phyloP scores from a whole-genome alignment of 2,797 vertebrate species.

The Scarus forsteni region DNA sequence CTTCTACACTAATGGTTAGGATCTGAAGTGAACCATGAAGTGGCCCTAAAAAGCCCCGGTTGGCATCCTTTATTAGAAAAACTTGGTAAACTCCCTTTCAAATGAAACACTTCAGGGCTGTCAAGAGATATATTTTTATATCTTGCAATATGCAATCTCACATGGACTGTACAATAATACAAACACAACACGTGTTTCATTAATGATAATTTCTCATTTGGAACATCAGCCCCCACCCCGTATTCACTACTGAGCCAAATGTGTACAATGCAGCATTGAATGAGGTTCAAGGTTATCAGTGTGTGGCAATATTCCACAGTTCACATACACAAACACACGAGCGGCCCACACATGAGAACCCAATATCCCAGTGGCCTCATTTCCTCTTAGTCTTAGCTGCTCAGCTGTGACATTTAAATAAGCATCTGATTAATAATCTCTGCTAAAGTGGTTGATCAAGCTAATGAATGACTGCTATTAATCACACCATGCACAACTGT shows the following conservation, averaged over 20 bases:
- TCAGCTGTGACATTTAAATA: conserved; percentile 81
- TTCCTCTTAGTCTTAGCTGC: conserved; percentile 67
- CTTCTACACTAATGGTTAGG: not conserved
- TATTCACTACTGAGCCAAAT: conserved; percentile 32
- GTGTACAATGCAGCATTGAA: conserved; percentile 46
- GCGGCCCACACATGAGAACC: conserved; percentile 43
- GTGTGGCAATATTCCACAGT: conserved; percentile 35
- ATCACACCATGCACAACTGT: conserved; percentile 71
- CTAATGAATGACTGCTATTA: conserved; percentile 84
- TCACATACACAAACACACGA: conserved; percentile 25
- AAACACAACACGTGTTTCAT: conserved; percentile 62
- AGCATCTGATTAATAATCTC: conserved; percentile 84
- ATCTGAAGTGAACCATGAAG: conserved; percentile 12
- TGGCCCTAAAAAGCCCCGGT: conserved; percentile 26
- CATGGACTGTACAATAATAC: conserved; percentile 47
- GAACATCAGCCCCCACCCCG: too few species aligned
- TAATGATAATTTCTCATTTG: conserved; percentile 61
- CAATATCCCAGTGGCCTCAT: conserved; percentile 76
- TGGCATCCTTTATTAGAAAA: conserved; percentile 36
- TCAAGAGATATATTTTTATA: conserved; percentile 43
- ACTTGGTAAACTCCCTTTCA: conserved; percentile 3
- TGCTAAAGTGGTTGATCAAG: conserved; percentile 82
- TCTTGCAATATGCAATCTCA: conserved; percentile 55
- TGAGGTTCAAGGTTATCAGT: conserved; percentile 37
- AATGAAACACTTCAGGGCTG: conserved; percentile 33